phyloP scores from a whole-genome alignment of 2,797 vertebrate species.

The Mus spretus region DNA sequence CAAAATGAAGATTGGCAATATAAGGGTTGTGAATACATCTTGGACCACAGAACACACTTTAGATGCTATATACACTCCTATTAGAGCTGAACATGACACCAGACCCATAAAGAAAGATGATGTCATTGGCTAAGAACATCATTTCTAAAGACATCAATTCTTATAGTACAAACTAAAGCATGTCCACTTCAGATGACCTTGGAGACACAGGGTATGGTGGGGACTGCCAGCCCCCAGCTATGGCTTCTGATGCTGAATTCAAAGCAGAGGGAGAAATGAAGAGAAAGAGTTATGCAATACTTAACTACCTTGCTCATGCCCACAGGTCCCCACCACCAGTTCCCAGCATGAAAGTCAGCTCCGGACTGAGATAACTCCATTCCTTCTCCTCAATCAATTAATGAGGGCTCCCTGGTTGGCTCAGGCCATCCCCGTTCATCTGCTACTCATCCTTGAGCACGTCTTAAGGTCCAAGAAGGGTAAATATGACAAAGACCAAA shows the following conservation, averaged over 20 bases:
- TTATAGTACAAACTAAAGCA: not conserved
- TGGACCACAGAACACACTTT: not conserved
- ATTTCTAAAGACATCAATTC: not conserved
- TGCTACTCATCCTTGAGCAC: not conserved
- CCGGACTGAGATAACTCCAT: not conserved
- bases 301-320: not conserved
- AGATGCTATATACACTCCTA: not conserved
- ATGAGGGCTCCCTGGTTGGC: not conserved
- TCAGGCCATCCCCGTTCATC: not conserved
- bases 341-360: not conserved
- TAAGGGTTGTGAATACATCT: not conserved
- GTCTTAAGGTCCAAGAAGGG: not conserved
- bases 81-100: not conserved
- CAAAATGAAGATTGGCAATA: slow-evolving; percentile 62
- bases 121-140: slow-evolving; percentile 15
- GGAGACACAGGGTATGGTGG: not conserved
- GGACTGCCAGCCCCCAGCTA: not conserved
- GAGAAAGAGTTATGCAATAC: not conserved
- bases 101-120: not conserved
- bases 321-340: not conserved
- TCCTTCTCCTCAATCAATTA: not conserved
- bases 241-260: not conserved
- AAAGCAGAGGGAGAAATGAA: not conserved
- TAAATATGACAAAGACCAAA: not conserved
- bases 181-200: not conserved